Base-by-base conservation (phyloP, 1,140 invertebrate genomes). In the Battus philenor region DNA sequence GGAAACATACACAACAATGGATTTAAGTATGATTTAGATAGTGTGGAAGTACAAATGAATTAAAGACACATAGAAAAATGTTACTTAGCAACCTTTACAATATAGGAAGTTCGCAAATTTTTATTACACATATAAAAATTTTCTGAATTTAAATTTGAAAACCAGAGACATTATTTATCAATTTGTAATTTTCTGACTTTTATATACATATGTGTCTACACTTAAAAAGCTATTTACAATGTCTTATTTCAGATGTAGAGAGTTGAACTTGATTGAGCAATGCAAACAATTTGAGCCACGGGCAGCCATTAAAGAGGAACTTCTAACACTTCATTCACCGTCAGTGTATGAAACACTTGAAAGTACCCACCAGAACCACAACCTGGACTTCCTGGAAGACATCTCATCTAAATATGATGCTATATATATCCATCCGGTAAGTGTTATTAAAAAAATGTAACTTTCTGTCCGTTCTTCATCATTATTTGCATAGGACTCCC, bases 361-460 rank as follows among this genome's bases (percentile, higher is more conserved):
- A 74, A 81, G 75, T 4, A 93, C 92, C 0, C 81, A 91, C 56
- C 73, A 86, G 13, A 87, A 86, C 46, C 73, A 76, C 8, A 86
- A 93, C 68, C 34, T 78, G 16, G 86, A 88, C 7, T 86, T 90
- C 50, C 82, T 95, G 48, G 94, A 95, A 80, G 83, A 90, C 27
- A 41, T 94, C 0, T 91, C 94, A 2, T 91, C 93, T 0, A 90
- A 91, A 65, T 98, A 93, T 77, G 96, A 98, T 75, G 90, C 93
- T 7, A 81, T 98, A 61, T 98, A 93, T 76, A 89, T 97, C 79
- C 93, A 97, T 88, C 91, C 93, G 48, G 94, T 96, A 87, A 86
- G 89, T 68, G 36, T 24, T 9, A 20, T 17, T 7, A 13, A 10
- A n/a, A 6, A 4, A 13, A 2, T 0, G 1, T 9, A 22, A 6